Evolutionary conservation across 2,797 vertebrate species (phyloP).

Genomic region (Esox lucius): DNA sequence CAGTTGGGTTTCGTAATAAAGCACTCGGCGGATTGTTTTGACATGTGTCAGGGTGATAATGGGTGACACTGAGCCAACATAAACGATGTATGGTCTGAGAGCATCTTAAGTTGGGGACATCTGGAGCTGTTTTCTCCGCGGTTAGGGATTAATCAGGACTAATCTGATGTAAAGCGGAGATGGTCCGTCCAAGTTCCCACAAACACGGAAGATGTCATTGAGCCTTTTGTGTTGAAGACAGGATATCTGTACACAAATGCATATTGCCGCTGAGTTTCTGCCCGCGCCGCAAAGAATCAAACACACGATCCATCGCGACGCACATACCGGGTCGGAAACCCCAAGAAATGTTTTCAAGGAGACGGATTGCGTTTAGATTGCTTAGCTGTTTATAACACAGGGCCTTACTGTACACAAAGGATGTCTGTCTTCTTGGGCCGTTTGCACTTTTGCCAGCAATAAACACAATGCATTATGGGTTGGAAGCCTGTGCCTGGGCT

Average conservation of each 20-base stretch:
- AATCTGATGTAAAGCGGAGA: not conserved
- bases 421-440: not conserved
- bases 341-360: not conserved
- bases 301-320: not conserved
- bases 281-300: not conserved
- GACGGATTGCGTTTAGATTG: not conserved
- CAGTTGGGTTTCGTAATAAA: not conserved
- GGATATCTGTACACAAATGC: not conserved
- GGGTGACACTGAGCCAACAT: not conserved
- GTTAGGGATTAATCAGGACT: not conserved
- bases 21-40: not conserved
- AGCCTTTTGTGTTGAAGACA: not conserved
- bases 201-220: not conserved
- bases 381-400: not conserved
- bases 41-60: not conserved
- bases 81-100: not conserved
- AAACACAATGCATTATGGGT: not conserved
- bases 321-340: not conserved
- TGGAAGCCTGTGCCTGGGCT: not conserved
- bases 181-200: not conserved
- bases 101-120: not conserved
- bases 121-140: not conserved
- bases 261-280: not conserved
- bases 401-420: conserved; percentile 6
- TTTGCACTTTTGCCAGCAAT: not conserved